Conservation (phyloP, 2,113 vertebrate species). For the Hyla sarda region DNA sequence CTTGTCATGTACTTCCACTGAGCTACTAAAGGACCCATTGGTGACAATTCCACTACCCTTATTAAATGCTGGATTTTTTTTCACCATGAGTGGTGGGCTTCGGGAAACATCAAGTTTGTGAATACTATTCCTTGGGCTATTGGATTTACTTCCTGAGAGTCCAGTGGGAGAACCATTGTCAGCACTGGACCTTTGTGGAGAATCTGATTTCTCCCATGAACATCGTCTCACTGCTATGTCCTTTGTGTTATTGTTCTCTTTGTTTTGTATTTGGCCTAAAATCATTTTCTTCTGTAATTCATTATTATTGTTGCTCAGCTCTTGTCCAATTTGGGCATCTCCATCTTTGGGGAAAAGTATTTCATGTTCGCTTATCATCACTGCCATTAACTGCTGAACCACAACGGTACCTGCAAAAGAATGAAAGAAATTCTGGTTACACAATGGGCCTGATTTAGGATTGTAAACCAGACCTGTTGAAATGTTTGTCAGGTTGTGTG, state of each 20-base stretch:
- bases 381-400: slow-evolving; percentile 96
- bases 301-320: slow-evolving; percentile 87
- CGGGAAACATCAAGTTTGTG: slow-evolving; percentile 83
- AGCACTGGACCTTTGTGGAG: slow-evolving; percentile 75
- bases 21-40: slow-evolving; percentile 95
- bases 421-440: neutral
- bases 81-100: slow-evolving; percentile 88
- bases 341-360: slow-evolving; percentile 83
- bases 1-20: slow-evolving; percentile 81
- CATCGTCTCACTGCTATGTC: slow-evolving; percentile 76
- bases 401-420: slow-evolving; percentile 84
- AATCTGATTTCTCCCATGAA: slow-evolving; percentile 87
- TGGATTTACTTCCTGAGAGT: slow-evolving; percentile 74
- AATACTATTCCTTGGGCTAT: slow-evolving; percentile 83
- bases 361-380: slow-evolving; percentile 91
- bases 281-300: slow-evolving; percentile 74
- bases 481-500: no score
- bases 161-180: slow-evolving; percentile 78
- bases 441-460: neutral
- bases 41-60: slow-evolving; percentile 98
- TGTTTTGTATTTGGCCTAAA: slow-evolving; percentile 79
- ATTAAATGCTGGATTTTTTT: slow-evolving; percentile 94
- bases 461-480: neutral
- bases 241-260: slow-evolving; percentile 87
- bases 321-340: slow-evolving; percentile 73